These are phyloP conservation scores for Rhinolophus ferrumequinum DNA, from an alignment of 2,113 vertebrate genomes.

Conservation along the genomic window DNA sequence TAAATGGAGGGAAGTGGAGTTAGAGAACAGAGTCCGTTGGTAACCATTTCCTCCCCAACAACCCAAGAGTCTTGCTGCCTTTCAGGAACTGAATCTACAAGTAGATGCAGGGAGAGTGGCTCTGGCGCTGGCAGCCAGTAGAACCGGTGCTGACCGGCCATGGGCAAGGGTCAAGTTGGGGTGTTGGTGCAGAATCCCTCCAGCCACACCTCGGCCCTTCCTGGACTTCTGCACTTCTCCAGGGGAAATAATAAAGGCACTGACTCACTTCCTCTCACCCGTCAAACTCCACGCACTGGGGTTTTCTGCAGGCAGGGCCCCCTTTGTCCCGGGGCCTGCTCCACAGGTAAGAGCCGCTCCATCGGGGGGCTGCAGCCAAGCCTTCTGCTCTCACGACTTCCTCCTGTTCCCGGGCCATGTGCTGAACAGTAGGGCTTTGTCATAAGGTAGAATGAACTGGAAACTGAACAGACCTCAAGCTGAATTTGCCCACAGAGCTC, in stretches of 20 bases:
- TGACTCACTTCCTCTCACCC: neutral
- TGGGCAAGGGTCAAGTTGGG: neutral
- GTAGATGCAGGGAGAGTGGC: neutral
- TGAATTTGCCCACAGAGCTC: neutral
- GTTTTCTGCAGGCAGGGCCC: neutral
- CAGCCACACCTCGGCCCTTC: neutral
- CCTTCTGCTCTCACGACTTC: neutral
- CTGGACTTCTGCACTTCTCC: neutral
- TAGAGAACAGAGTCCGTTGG: neutral
- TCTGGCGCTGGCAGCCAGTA: fast-evolving
- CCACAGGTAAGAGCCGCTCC: no score
- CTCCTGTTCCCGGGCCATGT: neutral
- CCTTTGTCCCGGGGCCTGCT: neutral
- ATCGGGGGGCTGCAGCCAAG: fast-evolving
- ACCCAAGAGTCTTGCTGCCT: neutral
- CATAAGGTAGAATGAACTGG: neutral
- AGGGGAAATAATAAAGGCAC: neutral
- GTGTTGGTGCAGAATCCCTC: neutral
- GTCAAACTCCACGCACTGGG: neutral
- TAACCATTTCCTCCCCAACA: neutral
- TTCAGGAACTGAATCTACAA: fast-evolving
- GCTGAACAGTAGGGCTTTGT: neutral
- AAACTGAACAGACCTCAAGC: neutral
- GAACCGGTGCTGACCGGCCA: no score
- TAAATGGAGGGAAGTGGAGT: neutral